Conservation (phyloP, 2,797 vertebrate species). For the Rhincodon typus region DNA sequence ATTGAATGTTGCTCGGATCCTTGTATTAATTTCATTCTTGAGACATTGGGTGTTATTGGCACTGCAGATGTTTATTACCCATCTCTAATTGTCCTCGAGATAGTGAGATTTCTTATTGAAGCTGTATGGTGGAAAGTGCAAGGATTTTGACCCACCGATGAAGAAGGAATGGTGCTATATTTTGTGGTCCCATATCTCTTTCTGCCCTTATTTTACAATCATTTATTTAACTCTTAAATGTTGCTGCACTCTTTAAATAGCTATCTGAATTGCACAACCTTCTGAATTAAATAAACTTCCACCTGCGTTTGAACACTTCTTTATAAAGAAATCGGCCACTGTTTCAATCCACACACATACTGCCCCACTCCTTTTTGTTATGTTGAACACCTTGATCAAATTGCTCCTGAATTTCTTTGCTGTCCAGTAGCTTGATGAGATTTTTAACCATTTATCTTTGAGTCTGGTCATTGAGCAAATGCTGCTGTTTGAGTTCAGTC, state of each 20-base stretch:
- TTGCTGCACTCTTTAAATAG: neutral
- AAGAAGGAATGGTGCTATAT: neutral
- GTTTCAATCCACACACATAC: neutral
- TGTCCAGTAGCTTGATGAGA: neutral
- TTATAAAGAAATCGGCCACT: neutral
- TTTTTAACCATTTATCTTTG: neutral
- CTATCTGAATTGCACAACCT: neutral
- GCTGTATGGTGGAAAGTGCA: neutral
- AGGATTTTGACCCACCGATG: neutral
- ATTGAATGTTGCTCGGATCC: too few relatives aligned
- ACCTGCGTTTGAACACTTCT: neutral
- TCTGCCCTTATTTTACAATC: neutral
- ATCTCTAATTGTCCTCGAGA: neutral
- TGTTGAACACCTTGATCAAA: neutral
- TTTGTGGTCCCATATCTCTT: neutral
- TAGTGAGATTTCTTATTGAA: neutral
- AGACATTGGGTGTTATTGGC: neutral
- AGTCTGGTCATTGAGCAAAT: neutral
- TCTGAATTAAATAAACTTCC: neutral
- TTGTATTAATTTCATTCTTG: too few relatives aligned
- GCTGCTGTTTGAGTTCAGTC: neutral
- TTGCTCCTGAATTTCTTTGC: neutral
- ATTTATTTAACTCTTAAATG: neutral
- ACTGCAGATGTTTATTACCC: neutral
- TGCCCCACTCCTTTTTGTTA: neutral